Conservation (phyloP, 2,888 invertebrate species). For the Eulithis prunata region DNA sequence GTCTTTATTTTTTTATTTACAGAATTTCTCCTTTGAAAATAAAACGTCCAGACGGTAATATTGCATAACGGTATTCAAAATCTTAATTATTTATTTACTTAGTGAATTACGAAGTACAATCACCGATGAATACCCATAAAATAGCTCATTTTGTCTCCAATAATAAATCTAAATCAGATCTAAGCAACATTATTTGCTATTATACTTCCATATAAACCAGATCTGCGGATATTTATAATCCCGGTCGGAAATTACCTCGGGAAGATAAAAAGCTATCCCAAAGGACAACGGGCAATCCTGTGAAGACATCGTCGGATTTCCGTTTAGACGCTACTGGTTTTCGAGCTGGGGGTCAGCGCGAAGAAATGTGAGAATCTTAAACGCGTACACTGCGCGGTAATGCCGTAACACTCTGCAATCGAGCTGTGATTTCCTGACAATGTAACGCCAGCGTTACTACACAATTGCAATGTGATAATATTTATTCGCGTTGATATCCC, state of each 20-base stretch:
- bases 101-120: no score
- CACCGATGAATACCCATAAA: not conserved
- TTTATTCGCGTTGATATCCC: not conserved
- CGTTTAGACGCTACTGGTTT: constrained; percentile 14
- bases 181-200: constrained; percentile 8
- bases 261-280: constrained; percentile 25
- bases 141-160: constrained; percentile 1
- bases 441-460: no score
- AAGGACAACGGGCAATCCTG: constrained; percentile 20
- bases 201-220: constrained; percentile 16
- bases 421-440: no score
- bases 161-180: constrained; percentile 9
- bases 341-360: not conserved
- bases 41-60: no score
- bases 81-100: no score
- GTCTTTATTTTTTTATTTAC: not conserved
- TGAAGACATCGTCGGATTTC: constrained; percentile 15
- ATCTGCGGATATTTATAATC: constrained; percentile 31
- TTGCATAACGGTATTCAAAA: no score
- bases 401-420: no score
- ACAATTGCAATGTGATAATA: no score
- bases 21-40: not conserved
- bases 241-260: constrained; percentile 32
- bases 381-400: no score
- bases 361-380: no score